Evolutionary conservation across 2,797 vertebrate species (phyloP).

Genomic region (Percopsis omiscomaycus): DNA sequence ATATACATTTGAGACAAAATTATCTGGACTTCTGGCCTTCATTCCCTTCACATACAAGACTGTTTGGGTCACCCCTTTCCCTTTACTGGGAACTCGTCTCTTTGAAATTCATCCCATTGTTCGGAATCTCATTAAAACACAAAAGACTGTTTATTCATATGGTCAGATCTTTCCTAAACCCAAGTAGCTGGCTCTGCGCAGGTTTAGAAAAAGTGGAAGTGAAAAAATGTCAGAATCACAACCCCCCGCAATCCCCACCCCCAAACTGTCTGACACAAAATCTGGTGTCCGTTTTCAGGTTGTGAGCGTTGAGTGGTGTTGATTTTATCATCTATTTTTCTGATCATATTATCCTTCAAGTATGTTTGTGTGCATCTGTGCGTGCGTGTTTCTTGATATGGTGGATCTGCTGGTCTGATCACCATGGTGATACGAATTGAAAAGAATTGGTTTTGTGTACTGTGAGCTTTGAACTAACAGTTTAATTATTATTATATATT

Average conservation of each 20-base stretch:
- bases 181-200: conserved; percentile 56
- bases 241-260: not conserved
- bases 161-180: conserved; percentile 31
- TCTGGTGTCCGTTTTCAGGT: conserved; percentile 50
- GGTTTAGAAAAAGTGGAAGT: conserved; percentile 28
- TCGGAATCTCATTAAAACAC: conserved; percentile 51
- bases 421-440: conserved; percentile 61
- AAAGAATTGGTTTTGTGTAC: conserved; percentile 82
- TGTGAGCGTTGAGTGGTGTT: conserved; percentile 49
- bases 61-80: conserved; percentile 56
- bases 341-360: conserved; percentile 28
- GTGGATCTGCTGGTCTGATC: conserved; percentile 88
- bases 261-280: conserved; percentile 45
- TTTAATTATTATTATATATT: conserved; percentile 87
- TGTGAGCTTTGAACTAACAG: conserved; percentile 83
- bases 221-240: conserved; percentile 22
- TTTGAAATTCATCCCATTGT: conserved; percentile 42
- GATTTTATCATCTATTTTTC: conserved; percentile 50
- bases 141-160: conserved; percentile 55
- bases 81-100: conserved; percentile 48
- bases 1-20: conserved; percentile 47
- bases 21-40: conserved; percentile 46
- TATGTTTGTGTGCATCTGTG: conserved; percentile 30
- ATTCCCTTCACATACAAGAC: conserved; percentile 35
- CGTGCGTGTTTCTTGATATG: conserved; percentile 60